Conservation (phyloP, 1,140 invertebrate genomes). For the Cydia splendana region DNA sequence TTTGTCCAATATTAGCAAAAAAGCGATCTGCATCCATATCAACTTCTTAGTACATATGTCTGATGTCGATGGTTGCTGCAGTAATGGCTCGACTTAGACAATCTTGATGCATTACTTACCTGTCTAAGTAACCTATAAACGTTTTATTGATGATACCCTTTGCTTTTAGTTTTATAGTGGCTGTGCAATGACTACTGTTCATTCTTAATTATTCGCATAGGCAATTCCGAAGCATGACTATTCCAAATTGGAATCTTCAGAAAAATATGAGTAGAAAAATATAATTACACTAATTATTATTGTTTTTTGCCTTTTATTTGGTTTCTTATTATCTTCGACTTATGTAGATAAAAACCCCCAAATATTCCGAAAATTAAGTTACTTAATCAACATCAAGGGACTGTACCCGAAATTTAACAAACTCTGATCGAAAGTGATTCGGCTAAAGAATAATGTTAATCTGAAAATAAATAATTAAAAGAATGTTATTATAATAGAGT, state of each 20-base stretch:
- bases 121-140: slow-evolving; percentile 21
- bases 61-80: background rate
- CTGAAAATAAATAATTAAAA: too few relatives aligned
- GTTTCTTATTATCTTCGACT: too few relatives aligned
- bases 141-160: slow-evolving; percentile 12
- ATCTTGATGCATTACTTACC: slow-evolving; percentile 25
- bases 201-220: background rate
- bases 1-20: too few relatives aligned
- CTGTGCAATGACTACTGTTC: background rate
- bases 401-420: too few relatives aligned
- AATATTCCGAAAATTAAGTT: too few relatives aligned
- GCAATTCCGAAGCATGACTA: background rate
- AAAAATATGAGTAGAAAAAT: background rate
- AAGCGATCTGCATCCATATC: slow-evolving; percentile 14
- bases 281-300: too few relatives aligned
- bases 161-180: background rate
- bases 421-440: too few relatives aligned
- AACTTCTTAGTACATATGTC: slow-evolving; percentile 18
- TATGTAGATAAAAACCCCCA: too few relatives aligned
- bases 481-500: too few relatives aligned
- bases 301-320: too few relatives aligned
- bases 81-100: slow-evolving; percentile 7
- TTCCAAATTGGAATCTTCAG: background rate
- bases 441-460: too few relatives aligned
- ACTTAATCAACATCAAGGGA: too few relatives aligned